Conservation (phyloP, 2,113 vertebrate genomes). For the Tricholaema leucomelas region DNA sequence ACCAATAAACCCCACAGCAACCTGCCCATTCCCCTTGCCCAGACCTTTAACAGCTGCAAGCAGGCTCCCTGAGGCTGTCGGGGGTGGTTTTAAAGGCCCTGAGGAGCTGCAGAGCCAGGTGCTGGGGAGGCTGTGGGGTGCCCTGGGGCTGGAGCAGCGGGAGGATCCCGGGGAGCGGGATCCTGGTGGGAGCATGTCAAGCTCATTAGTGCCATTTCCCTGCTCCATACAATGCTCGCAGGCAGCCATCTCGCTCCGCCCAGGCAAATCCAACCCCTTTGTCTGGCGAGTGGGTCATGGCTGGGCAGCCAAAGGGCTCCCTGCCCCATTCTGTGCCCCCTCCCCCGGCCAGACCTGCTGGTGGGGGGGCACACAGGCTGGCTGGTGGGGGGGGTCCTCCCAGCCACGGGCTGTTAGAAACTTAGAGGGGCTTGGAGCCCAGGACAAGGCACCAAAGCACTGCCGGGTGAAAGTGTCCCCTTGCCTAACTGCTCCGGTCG, state of each 20-base stretch:
- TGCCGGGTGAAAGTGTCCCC: not conserved
- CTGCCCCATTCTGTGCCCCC: not conserved
- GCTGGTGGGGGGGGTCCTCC: not conserved
- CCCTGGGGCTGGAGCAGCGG: not conserved
- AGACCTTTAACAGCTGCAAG: not conserved
- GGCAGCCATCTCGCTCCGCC: slow-evolving; percentile 39
- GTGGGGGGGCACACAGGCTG: rapidly evolving
- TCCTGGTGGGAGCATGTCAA: not conserved
- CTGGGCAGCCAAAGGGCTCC: not conserved
- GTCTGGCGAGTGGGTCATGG: slow-evolving; percentile 8
- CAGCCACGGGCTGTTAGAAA: not conserved
- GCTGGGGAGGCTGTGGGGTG: not conserved
- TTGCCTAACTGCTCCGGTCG: not conserved
- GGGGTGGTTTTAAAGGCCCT: not conserved
- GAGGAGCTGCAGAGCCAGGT: not conserved
- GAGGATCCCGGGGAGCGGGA: not conserved
- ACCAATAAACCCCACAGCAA: rapidly evolving
- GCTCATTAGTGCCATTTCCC: not conserved
- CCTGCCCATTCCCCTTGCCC: rapidly evolving
- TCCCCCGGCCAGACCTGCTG: not conserved
- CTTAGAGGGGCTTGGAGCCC: rapidly evolving
- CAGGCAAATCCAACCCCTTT: not conserved
- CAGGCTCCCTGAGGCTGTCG: rapidly evolving
- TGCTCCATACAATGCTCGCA: not conserved
- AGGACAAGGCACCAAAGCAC: not conserved